A percentile compares a stretch with the other conserved stretches of the same genome.
Evolutionary conservation across 1,140 invertebrate genomes (phyloP).

Genomic region (Temnothorax curvispinosus): DNA sequence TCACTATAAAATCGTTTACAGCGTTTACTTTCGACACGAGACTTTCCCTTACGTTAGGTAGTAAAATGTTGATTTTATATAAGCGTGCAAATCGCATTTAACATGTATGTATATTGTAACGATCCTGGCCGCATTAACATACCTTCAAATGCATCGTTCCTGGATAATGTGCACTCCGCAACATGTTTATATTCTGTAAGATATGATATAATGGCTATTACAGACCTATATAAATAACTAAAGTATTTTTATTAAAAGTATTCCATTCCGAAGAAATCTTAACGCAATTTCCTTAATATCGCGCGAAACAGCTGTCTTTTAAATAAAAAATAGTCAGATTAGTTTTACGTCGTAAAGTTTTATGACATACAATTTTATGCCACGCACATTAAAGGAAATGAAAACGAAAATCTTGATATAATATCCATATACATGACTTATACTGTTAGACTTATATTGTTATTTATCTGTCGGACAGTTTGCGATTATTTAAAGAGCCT

Average conservation of each 20-base stretch:
- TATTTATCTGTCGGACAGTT: background rate
- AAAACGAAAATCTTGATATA: background rate
- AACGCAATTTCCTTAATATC: background rate
- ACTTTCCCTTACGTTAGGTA: constrained; percentile 13
- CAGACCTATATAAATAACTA: background rate
- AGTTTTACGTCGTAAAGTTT: constrained; percentile 17
- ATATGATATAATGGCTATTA: constrained; percentile 11
- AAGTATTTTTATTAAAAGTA: background rate
- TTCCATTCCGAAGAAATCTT: background rate
- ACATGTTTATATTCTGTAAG: constrained; percentile 6
- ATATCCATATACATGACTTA: background rate
- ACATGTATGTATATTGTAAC: constrained; percentile 39
- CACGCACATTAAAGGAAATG: background rate
- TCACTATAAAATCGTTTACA: constrained; percentile 20
- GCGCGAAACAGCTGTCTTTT: background rate
- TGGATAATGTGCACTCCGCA: constrained; percentile 14
- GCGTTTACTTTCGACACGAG: background rate
- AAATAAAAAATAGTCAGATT: background rate
- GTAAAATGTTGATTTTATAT: constrained; percentile 37
- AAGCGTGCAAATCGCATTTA: constrained; percentile 13
- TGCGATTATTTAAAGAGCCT: constrained; percentile 41
- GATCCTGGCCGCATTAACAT: constrained; percentile 12
- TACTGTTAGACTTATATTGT: background rate
- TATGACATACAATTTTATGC: background rate
- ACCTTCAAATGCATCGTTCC: constrained; percentile 32